Conservation (phyloP, 2,113 vertebrate genomes). For the Myotis yumanensis region DNA sequence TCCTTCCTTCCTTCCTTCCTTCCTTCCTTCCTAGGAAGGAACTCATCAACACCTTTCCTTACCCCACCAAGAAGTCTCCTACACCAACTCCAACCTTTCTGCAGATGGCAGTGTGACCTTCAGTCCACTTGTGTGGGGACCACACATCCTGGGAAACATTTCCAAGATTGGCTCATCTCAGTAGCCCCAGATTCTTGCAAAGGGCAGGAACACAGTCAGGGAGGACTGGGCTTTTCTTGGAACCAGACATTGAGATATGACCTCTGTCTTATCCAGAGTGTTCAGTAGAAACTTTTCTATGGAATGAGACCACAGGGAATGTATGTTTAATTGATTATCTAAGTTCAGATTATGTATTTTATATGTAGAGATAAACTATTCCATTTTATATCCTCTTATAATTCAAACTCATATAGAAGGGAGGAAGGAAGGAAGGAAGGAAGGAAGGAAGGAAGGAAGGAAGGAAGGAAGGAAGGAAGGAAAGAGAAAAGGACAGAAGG, state of each 20-base stretch:
- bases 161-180: background rate
- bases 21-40: background rate
- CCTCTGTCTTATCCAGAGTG: background rate
- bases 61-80: background rate
- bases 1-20: too few species aligned
- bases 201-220: background rate
- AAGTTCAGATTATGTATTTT: background rate
- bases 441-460: background rate
- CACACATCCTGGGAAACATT: background rate
- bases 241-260: background rate
- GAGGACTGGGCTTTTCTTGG: background rate
- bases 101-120: too few species aligned
- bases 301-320: background rate
- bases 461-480: too few species aligned
- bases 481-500: rapidly evolving
- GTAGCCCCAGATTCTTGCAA: background rate
- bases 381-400: background rate
- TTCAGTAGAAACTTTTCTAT: background rate
- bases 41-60: background rate
- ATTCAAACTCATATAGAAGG: background rate
- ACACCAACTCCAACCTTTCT: background rate
- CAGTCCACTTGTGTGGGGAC: background rate
- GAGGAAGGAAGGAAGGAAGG: background rate
- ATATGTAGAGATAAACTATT: background rate
- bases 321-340: background rate